Base-by-base conservation (phyloP, 1,140 invertebrate genomes). In the Penaeus chinensis region DNA sequence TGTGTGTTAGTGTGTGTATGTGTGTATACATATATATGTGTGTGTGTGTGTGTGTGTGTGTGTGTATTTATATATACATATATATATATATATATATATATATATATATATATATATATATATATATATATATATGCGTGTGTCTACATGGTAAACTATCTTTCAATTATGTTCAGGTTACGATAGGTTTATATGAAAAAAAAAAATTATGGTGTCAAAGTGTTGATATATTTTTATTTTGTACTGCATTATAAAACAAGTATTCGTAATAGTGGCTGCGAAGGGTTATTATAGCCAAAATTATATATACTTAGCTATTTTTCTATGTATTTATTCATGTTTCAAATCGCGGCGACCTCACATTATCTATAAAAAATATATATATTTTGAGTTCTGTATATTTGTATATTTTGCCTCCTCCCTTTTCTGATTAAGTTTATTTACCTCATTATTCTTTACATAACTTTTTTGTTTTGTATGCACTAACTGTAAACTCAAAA, bases 81-180 rank as follows among this genome's bases (percentile, higher is more conserved):
- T 71, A 71, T 71, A 71, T 71, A 71, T 71, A 71, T 71, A 71
- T 71, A 71, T 71, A 71, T 71, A 71, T 71, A 71, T 71, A 20
- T 71, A 71, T 71, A 20, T 71, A 71, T 71, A 20, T 71, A 71
- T 71, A 0, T 22, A 71, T 20, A 20, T 71, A 71, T 71, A 0
- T 22, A 71, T 71, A 20, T 71, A 71, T 1, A 20, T 20, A 71
- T 10, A 37, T 79, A 13, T 79, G 8, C 13, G 10, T 10, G 18
- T 60, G 24, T 60, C 7, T 24, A 79, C 24, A 10, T 60, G 10
- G n/a, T 10, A 74, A 27, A 37, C 11, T 18, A 16, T 74, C 13
- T 74, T 13, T 16, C 4, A 37, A 74, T 1, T 27, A 27, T 74
- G 24, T 16, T 16, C 37, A 37, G 24, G 69, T 8, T 74, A 37